Conservation (phyloP, 1,140 invertebrate species). For the Tribolium madens region DNA sequence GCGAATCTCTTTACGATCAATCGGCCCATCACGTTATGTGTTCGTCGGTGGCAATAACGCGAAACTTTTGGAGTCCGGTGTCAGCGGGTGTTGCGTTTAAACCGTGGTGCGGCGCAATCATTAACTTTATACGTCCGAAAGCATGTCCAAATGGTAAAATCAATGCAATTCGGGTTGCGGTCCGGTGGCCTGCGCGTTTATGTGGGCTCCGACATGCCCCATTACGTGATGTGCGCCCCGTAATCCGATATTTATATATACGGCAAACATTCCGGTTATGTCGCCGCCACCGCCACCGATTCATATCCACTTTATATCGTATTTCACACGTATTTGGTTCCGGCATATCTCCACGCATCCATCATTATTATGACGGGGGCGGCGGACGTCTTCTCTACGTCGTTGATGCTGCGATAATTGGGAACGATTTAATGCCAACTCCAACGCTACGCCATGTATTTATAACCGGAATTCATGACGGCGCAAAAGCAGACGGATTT, state of each 20-base stretch:
- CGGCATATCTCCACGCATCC: slow-evolving; percentile 34
- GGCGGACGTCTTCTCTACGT: slow-evolving; percentile 28
- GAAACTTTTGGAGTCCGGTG: neutral
- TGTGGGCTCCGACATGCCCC: slow-evolving; percentile 18
- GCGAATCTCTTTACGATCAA: slow-evolving; percentile 3
- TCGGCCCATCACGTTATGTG: neutral
- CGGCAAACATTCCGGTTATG: slow-evolving; percentile 34
- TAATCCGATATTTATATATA: slow-evolving; percentile 36
- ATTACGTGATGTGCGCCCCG: slow-evolving; percentile 35
- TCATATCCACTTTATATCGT: slow-evolving; percentile 43
- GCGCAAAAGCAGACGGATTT: slow-evolving; percentile 2
- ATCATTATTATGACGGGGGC: slow-evolving; percentile 39
- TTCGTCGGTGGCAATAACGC: slow-evolving; percentile 4
- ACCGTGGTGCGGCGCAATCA: slow-evolving; percentile 21
- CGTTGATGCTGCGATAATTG: slow-evolving; percentile 21
- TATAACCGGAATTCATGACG: slow-evolving; percentile 2
- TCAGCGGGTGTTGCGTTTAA: slow-evolving; percentile 1
- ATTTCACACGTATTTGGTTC: slow-evolving; percentile 44
- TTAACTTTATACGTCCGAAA: slow-evolving; percentile 43
- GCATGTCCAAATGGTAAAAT: slow-evolving; percentile 42
- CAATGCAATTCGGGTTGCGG: slow-evolving; percentile 36
- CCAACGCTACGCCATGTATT: neutral
- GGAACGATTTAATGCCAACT: slow-evolving; percentile 19
- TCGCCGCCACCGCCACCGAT: slow-evolving; percentile 14
- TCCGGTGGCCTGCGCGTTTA: slow-evolving; percentile 4